These are phyloP conservation scores for Papilio elwesi DNA, from an alignment of 2,888 invertebrate species.

Conservation along the genomic window DNA sequence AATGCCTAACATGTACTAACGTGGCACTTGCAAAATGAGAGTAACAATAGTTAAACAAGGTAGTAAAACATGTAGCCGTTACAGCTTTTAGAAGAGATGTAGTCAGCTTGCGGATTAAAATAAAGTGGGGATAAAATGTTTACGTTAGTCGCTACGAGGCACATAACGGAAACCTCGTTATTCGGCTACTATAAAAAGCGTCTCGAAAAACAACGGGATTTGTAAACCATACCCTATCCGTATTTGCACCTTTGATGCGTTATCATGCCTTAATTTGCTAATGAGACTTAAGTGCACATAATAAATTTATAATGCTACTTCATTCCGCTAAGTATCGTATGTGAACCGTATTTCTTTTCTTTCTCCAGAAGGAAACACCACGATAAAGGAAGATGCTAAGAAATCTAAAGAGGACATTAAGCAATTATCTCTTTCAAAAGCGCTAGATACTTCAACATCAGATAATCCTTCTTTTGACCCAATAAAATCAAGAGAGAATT, in stretches of 20 bases:
- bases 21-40: too few species aligned
- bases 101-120: too few species aligned
- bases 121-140: too few species aligned
- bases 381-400: constrained; percentile 3
- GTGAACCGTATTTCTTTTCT: constrained; percentile 17
- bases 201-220: neutral
- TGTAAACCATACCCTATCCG: neutral
- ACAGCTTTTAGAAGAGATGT: too few species aligned
- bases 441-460: neutral
- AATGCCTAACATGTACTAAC: too few species aligned
- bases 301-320: neutral
- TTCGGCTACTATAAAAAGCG: too few species aligned
- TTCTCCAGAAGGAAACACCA: constrained; percentile 23
- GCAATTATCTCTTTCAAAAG: constrained; percentile 14
- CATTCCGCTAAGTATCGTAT: neutral
- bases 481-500: constrained; percentile 8
- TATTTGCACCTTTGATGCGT: neutral
- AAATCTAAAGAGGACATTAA: constrained; percentile 16
- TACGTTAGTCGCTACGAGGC: too few species aligned
- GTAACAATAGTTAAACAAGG: too few species aligned
- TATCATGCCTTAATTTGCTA: neutral
- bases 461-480: neutral
- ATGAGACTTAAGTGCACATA: neutral
- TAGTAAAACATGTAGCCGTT: too few species aligned
- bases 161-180: too few species aligned